Base-by-base conservation (phyloP, 2,797 vertebrate species). In the Silurus lanzhouensis region DNA sequence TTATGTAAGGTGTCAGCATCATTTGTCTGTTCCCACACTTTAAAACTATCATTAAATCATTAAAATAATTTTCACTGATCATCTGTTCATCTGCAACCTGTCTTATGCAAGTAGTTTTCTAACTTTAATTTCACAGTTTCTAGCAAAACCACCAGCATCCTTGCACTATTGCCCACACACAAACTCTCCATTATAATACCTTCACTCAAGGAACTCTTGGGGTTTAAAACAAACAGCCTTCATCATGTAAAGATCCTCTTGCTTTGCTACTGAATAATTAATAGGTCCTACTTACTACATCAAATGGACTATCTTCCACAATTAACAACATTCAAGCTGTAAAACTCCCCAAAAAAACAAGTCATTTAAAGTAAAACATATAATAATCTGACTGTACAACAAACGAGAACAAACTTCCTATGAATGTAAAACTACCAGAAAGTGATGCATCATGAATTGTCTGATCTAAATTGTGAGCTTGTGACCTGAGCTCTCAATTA, bases 181-280 rank as follows among this genome's bases (percentile, higher is more conserved):
- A 75, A 9, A 57, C 55, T 75, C 55, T 27, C 14, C 52, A 17
- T n/a, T 6, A 75, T 57, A 27, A 57, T 14, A 75, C 72, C 72
- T 75, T 55, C 7, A 57, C 1, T 75, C 55, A 55, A 57, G 72
- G 15, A 75, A 57, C 22, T n/a, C 22, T 25, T 52, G 10, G 46
- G n/a, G 48, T 57, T 71, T 57, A 10, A 57, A 14, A 57, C 72
- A 27, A 75, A 55, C 72, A 75, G 72, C 52, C 25, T 75, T 75
- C 71, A 10, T 17, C 52, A 7, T 46, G 68, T 46, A 71, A 71
- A 10, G 68, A 46, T 75, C n/a, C 25, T 75, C 15, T 27, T 27
- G 52, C 48, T 27, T 75, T 57, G 14, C 3, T 14, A 17, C 1
- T 55, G 7, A 75, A 27, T 14, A 75, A 57, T 75, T 55, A 55